Evolutionary conservation across 2,113 vertebrate genomes (phyloP).

Genomic region (Glaucomys volans): DNA sequence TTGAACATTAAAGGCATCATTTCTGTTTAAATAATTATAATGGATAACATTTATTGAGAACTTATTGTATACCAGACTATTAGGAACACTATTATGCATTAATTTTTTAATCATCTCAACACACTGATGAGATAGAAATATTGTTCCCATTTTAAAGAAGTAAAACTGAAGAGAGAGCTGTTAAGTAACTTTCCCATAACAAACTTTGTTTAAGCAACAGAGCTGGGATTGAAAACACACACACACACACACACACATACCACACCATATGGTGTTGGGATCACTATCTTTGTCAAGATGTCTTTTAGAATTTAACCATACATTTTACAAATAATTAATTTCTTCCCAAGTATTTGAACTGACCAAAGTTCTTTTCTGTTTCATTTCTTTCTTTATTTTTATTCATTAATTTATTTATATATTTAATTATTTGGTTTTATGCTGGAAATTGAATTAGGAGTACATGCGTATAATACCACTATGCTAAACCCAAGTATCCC

Average conservation of each 20-base stretch:
- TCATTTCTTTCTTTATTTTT: not conserved
- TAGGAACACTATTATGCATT: not conserved
- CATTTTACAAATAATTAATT: not conserved
- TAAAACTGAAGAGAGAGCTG: not conserved
- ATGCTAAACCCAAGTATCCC: not conserved
- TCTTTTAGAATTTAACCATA: not conserved
- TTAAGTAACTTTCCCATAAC: not conserved
- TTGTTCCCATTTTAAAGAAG: not conserved
- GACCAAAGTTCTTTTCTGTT: not conserved
- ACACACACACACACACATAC: not conserved
- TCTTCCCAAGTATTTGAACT: not conserved
- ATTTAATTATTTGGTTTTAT: not conserved
- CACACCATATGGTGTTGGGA: not conserved
- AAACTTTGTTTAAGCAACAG: not conserved
- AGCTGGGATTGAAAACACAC: not conserved
- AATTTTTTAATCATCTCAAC: slow-evolving; percentile 29
- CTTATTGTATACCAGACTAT: not conserved
- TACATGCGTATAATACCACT: not conserved
- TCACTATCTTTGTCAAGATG: not conserved
- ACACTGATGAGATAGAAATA: not conserved
- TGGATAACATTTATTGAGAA: not conserved
- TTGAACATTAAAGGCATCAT: not conserved
- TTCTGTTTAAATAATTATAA: not conserved
- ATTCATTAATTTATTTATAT: too few species aligned
- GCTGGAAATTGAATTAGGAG: not conserved